These are phyloP conservation scores for Muraenolepis orangiensis DNA, from an alignment of 2,797 vertebrate species.

Conservation along the genomic window DNA sequence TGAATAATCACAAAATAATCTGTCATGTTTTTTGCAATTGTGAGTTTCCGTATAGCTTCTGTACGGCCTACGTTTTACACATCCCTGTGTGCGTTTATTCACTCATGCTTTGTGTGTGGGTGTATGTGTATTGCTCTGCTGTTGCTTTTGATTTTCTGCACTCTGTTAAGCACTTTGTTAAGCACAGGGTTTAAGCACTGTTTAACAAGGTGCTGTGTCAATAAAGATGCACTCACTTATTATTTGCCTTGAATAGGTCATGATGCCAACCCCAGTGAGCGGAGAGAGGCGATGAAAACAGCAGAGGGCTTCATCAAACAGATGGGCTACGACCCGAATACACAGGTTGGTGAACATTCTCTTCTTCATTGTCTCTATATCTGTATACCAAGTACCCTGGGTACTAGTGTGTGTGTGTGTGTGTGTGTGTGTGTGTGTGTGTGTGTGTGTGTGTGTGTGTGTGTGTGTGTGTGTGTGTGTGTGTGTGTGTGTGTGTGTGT, in stretches of 20 bases:
- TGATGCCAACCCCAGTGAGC: constrained; percentile 82
- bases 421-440: no score
- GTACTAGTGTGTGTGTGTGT: no score
- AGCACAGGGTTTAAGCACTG: no score
- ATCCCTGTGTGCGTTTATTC: not conserved
- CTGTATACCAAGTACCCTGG: not conserved
- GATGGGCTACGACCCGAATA: constrained; percentile 85
- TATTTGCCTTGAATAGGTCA: constrained; percentile 66
- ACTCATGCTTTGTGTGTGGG: not conserved
- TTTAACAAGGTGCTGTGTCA: not conserved
- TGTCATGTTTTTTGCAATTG: no score
- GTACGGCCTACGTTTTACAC: not conserved
- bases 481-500: no score
- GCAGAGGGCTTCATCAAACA: constrained; percentile 85
- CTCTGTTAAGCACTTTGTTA: no score
- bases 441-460: no score
- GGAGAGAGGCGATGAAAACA: constrained; percentile 88
- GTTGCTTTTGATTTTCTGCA: no score
- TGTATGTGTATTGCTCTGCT: no score
- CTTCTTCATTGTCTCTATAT: not conserved
- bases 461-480: no score
- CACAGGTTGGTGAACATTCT: constrained; percentile 69
- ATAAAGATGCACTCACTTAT: no score
- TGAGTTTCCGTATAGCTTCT: not conserved
- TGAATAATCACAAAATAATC: no score